phyloP scores from a whole-genome alignment of 2,888 invertebrate species.

The Drosophila ezoana region DNA sequence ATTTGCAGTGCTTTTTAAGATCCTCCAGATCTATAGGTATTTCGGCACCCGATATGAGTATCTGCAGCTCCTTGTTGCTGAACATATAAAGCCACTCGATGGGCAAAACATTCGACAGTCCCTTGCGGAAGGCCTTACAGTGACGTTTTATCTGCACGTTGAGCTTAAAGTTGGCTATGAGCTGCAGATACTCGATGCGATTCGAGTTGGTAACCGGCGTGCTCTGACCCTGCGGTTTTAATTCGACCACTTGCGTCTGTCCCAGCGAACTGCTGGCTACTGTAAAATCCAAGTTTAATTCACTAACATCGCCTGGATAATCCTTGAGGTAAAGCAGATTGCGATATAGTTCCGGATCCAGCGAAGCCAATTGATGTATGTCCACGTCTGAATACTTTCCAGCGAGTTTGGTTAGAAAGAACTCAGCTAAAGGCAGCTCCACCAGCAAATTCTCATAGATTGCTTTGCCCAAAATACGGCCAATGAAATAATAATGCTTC shows the following conservation, averaged over 20 bases:
- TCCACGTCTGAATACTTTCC: constrained; percentile 91
- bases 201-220: constrained; percentile 96
- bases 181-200: constrained; percentile 97
- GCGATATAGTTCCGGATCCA: constrained; percentile 94
- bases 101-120: constrained; percentile 95
- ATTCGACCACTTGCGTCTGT: constrained; percentile 94
- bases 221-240: constrained; percentile 95
- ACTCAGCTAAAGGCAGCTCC: constrained; percentile 97
- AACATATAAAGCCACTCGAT: constrained; percentile 98
- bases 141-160: constrained; percentile 95
- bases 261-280: constrained; percentile 95
- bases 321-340: constrained; percentile 95
- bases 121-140: constrained; percentile 94
- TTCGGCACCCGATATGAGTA: constrained; percentile 97
- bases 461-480: constrained; percentile 97
- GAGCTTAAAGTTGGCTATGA: constrained; percentile 97
- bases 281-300: constrained; percentile 96
- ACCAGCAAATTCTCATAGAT: constrained; percentile 97
- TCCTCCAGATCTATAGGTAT: constrained; percentile 97
- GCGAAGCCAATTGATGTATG: constrained; percentile 95
- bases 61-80: constrained; percentile 96
- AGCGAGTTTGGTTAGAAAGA: constrained; percentile 95
- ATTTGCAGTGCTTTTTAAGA: constrained; percentile 93
- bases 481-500: constrained; percentile 97
- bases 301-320: constrained; percentile 93